Conservation (phyloP, 2,888 invertebrate genomes). For the Idaea aversata region DNA sequence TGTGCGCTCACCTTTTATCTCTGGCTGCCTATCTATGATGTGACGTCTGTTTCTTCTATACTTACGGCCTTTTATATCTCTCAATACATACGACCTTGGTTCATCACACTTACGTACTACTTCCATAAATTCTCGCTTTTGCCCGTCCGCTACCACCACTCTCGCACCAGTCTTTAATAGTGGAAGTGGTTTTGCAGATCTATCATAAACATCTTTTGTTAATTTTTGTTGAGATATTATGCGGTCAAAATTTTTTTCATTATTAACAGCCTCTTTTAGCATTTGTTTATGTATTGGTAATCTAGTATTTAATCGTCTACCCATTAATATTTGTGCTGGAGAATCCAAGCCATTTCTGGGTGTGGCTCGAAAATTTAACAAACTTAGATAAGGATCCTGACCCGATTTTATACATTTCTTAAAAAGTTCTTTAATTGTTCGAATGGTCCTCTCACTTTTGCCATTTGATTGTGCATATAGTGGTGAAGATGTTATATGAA, state of each 20-base stretch:
- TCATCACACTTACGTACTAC: neutral
- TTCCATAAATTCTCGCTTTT: neutral
- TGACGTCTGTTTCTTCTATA: neutral
- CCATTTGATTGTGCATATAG: constrained; percentile 14
- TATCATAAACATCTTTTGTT: neutral
- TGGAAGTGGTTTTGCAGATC: neutral
- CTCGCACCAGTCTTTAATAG: neutral
- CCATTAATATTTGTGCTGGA: constrained; percentile 11
- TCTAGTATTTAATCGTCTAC: neutral
- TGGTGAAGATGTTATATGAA: constrained; percentile 12
- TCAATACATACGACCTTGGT: neutral
- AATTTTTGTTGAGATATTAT: neutral
- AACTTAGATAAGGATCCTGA: constrained; percentile 6
- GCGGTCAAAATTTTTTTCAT: neutral
- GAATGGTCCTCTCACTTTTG: constrained; percentile 15
- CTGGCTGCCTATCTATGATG: neutral
- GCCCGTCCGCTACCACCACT: neutral
- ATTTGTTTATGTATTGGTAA: constrained; percentile 1
- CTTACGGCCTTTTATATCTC: neutral
- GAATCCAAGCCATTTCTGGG: constrained; percentile 4
- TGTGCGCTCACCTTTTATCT: neutral
- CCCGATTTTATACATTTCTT: constrained; percentile 7
- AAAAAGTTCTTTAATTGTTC: constrained; percentile 14
- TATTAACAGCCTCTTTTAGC: neutral
- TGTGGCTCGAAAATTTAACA: constrained; percentile 11